Percentiles rank a stretch among this genome's conserved stretches.
Evolutionary conservation across 2,888 invertebrate genomes (phyloP).

Genomic region (Pachymerium ferrugineum): DNA sequence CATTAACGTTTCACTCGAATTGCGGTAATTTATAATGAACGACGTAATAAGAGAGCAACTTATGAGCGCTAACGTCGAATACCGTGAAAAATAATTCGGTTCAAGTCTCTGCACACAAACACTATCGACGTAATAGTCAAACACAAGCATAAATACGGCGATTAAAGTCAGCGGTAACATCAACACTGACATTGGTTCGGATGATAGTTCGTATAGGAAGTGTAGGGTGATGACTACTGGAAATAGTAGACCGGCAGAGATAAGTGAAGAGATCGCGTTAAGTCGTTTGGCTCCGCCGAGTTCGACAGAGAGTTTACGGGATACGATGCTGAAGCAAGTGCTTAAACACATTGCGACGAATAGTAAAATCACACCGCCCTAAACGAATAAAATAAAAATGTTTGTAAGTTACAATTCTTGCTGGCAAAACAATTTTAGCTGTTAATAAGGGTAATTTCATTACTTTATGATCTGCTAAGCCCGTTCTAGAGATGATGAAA

Average conservation of each 20-base stretch:
- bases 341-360: constrained; percentile 49
- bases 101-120: constrained; percentile 46
- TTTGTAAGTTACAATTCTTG: neutral
- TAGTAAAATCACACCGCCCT: constrained; percentile 53
- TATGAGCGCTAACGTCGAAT: constrained; percentile 48
- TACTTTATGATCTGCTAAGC: constrained; percentile 55
- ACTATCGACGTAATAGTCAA: constrained; percentile 52
- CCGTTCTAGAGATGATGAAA: constrained; percentile 51
- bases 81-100: constrained; percentile 43
- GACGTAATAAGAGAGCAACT: constrained; percentile 44
- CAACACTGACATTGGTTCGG: constrained; percentile 38
- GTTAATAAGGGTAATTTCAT: neutral
- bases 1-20: constrained; percentile 37
- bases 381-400: constrained; percentile 28
- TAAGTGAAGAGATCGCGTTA: constrained; percentile 50
- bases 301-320: constrained; percentile 51
- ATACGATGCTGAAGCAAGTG: constrained; percentile 48
- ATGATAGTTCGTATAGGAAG: constrained; percentile 46
- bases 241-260: constrained; percentile 48
- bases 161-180: constrained; percentile 46
- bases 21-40: constrained; percentile 44
- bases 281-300: constrained; percentile 54
- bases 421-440: neutral
- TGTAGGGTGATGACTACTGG: constrained; percentile 50
- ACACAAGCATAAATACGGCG: constrained; percentile 48